phyloP scores from a whole-genome alignment of 2,797 vertebrate genomes.

The Sebastes iracundus region DNA sequence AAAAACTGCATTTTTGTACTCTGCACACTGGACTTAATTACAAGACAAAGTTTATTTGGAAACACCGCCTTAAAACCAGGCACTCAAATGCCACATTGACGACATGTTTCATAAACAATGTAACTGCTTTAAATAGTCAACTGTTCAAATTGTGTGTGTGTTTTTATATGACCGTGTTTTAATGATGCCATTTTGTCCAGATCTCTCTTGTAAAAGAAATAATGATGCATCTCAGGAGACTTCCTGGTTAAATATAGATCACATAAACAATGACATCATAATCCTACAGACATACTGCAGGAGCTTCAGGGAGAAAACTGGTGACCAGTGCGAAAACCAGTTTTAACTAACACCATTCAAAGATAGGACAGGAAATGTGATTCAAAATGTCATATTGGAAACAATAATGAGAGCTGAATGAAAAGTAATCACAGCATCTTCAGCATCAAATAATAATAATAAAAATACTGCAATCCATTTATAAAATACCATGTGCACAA shows the following conservation, averaged over 20 bases:
- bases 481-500: neutral
- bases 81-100: constrained; percentile 3
- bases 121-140: neutral
- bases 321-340: neutral
- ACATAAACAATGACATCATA: neutral
- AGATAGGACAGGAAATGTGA: neutral
- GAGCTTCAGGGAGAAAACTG: neutral
- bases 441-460: neutral
- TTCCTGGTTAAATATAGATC: neutral
- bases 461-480: neutral
- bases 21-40: neutral
- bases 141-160: neutral
- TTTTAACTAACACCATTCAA: neutral
- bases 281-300: neutral
- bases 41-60: constrained; percentile 24
- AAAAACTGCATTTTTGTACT: neutral
- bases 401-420: neutral
- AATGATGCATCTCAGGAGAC: constrained; percentile 12
- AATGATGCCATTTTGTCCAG: neutral
- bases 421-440: neutral
- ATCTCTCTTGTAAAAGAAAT: neutral
- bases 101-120: neutral
- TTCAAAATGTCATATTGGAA: neutral
- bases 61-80: constrained; percentile 9
- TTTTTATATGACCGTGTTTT: neutral